Evolutionary conservation across 2,113 vertebrate species (phyloP), one percentile per base, ranked within the genome.

Genomic region (Stigmatopora argus): DNA sequence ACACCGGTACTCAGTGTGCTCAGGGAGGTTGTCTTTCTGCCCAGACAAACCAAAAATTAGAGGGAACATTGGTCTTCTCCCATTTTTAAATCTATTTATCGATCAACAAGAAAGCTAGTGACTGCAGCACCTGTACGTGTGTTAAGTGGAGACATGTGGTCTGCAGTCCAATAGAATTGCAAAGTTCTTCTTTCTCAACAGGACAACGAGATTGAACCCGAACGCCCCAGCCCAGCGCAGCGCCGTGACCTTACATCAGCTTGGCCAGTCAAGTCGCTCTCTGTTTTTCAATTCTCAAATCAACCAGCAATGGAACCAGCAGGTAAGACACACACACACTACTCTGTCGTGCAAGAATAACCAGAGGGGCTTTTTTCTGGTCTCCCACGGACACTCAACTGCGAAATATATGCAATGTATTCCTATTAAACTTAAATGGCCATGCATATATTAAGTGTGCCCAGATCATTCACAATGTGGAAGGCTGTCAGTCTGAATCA

Each of bases 261-360:
- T 65, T 64, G 46, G 26, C 9, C 62, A 63, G 7, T 55, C 4
- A 51, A 5, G 64, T 56, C n/a, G 15, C 23, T 63, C 47, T 56
- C 55, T 44, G 44, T 23, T 62, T 46, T 75, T 53, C 61, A 31
- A 67, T 48, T 83, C 69, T 71, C 80, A 44, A 70, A 81, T 45
- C 69, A 72, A 60, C 66, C 67, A 38, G 83, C 81, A 69, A 76
- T 78, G 46, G 86, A 77, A 58, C 77, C 75, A 69, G 23, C 73
- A 79, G 89, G 91, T 92, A 85, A 82, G 78, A 61, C 15, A 18
- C 52, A 8, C 38, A 58, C 19, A 66, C 61, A 8, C n/a, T n/a
- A n/a, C n/a, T n/a, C n/a, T n/a, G 65, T 23, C 64, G n/a, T 38
- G 64, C 62, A 62, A 21, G 34, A 70, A 61, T 34, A 49, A 51